Evolutionary conservation across 1,140 invertebrate genomes (phyloP).

Genomic region (Monochamus saltuarius): DNA sequence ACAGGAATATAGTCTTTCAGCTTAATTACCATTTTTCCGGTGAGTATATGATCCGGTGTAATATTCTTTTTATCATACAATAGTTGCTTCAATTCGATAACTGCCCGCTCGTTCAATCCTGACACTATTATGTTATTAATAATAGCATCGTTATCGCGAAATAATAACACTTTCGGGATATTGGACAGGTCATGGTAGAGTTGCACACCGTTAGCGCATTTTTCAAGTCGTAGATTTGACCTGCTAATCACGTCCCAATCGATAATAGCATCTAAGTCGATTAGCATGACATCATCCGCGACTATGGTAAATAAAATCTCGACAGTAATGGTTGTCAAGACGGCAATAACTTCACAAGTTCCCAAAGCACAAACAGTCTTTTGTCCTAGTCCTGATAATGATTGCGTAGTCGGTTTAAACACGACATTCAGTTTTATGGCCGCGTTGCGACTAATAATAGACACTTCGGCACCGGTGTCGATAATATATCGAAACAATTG

Average conservation of each 20-base stretch:
- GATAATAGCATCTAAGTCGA: slow-evolving; percentile 18
- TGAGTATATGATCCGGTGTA: slow-evolving; percentile 8
- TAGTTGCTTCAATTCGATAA: neutral
- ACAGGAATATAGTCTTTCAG: slow-evolving; percentile 18
- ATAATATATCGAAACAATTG: slow-evolving; percentile 6
- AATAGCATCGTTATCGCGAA: neutral
- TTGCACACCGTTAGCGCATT: no score
- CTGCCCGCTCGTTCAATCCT: slow-evolving; percentile 13
- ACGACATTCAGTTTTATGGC: slow-evolving; percentile 6
- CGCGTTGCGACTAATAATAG: slow-evolving; percentile 15
- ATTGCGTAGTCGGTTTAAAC: neutral
- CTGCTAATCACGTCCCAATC: slow-evolving; percentile 21
- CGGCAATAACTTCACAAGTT: slow-evolving; percentile 8
- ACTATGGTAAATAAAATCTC: slow-evolving; percentile 12
- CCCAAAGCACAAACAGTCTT: slow-evolving; percentile 18
- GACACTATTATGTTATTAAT: slow-evolving; percentile 8
- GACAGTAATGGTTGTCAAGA: slow-evolving; percentile 3
- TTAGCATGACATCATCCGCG: slow-evolving; percentile 9
- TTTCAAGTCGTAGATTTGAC: no score
- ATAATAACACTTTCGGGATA: slow-evolving; percentile 2
- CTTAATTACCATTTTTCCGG: slow-evolving; percentile 17
- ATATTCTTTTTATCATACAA: neutral
- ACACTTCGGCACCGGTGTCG: slow-evolving; percentile 16
- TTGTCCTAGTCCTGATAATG: slow-evolving; percentile 4
- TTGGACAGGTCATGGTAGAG: slow-evolving; percentile 1